Conservation (phyloP, 2,888 invertebrate genomes). For the Gibbula magus region DNA sequence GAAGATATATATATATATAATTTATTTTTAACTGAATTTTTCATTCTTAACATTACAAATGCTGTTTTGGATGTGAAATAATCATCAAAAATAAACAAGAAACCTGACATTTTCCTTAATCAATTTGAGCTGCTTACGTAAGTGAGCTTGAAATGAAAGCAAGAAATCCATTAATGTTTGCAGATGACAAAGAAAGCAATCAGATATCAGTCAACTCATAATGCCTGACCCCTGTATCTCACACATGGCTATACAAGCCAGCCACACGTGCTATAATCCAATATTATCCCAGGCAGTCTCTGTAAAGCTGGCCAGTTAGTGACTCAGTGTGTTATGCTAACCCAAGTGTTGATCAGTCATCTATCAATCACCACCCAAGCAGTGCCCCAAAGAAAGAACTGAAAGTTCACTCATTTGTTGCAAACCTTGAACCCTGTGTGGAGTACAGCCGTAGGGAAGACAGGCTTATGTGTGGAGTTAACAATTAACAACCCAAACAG, state of each 20-base stretch:
- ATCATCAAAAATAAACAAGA: too few species aligned
- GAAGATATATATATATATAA: too few species aligned
- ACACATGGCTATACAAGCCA: background rate
- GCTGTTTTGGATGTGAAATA: too few species aligned
- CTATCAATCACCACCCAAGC: conserved; percentile 5
- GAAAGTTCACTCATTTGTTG: background rate
- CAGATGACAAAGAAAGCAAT: too few species aligned
- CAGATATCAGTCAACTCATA: too few species aligned
- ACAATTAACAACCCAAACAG: background rate
- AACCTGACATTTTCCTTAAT: too few species aligned
- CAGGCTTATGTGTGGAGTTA: background rate
- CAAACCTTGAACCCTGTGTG: background rate
- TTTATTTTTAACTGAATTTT: too few species aligned
- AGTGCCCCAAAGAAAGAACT: background rate
- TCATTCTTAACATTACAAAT: too few species aligned
- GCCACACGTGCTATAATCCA: background rate
- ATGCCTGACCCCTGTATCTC: background rate
- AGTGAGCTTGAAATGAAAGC: too few species aligned
- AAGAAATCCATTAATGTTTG: too few species aligned
- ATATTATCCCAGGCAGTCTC: background rate
- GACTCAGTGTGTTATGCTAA: background rate
- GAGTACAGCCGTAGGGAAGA: background rate
- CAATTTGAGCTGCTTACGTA: too few species aligned
- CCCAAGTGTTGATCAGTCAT: background rate
- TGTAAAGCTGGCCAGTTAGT: background rate